Base-by-base conservation (phyloP, 2,797 vertebrate genomes). In the Podargus strigoides region DNA sequence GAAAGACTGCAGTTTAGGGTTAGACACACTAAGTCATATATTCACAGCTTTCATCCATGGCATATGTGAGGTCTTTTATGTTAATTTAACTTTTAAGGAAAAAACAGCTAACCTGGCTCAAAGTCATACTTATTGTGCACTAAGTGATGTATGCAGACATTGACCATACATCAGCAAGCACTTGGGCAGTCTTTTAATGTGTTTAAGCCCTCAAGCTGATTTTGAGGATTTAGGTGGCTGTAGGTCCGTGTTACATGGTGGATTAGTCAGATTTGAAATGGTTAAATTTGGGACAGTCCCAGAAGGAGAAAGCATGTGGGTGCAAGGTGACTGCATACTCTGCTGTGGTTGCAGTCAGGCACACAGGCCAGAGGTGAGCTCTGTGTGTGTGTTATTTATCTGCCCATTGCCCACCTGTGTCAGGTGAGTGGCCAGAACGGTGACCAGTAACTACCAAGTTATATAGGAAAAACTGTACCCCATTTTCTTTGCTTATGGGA, bases 231-330 rank as follows among this genome's bases (percentile, higher is more conserved):
- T 67, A 70, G 16, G 14, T 46, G 22, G 20, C 66, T 78, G 21
- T 52, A 47, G 34, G 13, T 52, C 53, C 17, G 58, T 53, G 26
- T 50, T n/a, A 20, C 7, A 14, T 9, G 53, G 30, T 4, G 19
- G 58, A 36, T 7, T 44, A 50, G 32, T 56, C 20, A 32, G 62
- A 28, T 59, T 42, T 47, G 70, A 37, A 69, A 24, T 22, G 36
- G 42, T 44, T 66, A 36, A 39, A 34, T n/a, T 0, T 27, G 56
- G 59, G 63, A 41, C 36, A 44, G 21, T 47, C 63, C 39, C 41
- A 20, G 55, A 17, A 18, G 1, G 34, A 42, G 87, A 21, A 67
- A 16, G n/a, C 0, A 0, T 28, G 49, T 6, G 0, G 12, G 26
- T 7, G 4, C 3, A 9, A n/a, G 53, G 59, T 37, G 49, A 11